phyloP scores from a whole-genome alignment of 2,113 vertebrate species.

The Ceyx margarethae region DNA sequence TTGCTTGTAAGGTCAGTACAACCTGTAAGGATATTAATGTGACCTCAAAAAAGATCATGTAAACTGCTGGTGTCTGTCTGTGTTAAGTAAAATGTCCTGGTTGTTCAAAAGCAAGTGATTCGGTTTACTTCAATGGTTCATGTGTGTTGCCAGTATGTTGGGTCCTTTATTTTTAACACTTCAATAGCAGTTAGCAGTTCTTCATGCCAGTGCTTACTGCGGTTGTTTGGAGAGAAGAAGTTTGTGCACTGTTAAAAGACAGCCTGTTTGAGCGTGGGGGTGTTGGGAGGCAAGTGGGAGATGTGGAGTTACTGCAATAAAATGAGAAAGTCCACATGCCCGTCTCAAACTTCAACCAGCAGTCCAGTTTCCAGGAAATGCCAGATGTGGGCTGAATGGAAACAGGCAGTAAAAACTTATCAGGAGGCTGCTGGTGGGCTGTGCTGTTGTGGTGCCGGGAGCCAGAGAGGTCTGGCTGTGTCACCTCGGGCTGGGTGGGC shows the following conservation, averaged over 20 bases:
- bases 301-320: background rate
- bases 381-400: background rate
- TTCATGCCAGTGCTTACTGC: background rate
- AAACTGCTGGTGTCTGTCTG: background rate
- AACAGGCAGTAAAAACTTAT: background rate
- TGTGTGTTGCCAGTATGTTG: background rate
- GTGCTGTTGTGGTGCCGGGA: background rate
- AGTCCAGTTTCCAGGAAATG: background rate
- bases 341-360: background rate
- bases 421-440: background rate
- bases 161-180: background rate
- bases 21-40: background rate
- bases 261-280: rapidly evolving
- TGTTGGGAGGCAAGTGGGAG: background rate
- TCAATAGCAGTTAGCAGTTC: background rate
- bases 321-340: rapidly evolving
- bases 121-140: background rate
- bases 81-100: background rate
- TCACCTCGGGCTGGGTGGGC: background rate
- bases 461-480: background rate
- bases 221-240: background rate
- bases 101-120: background rate
- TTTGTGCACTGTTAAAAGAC: background rate
- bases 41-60: background rate
- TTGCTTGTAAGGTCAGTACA: background rate